A percentile compares a stretch with the other conserved stretches of the same genome.
Conservation (phyloP, 2,797 vertebrate genomes). For the Chloroceryle amazona region DNA sequence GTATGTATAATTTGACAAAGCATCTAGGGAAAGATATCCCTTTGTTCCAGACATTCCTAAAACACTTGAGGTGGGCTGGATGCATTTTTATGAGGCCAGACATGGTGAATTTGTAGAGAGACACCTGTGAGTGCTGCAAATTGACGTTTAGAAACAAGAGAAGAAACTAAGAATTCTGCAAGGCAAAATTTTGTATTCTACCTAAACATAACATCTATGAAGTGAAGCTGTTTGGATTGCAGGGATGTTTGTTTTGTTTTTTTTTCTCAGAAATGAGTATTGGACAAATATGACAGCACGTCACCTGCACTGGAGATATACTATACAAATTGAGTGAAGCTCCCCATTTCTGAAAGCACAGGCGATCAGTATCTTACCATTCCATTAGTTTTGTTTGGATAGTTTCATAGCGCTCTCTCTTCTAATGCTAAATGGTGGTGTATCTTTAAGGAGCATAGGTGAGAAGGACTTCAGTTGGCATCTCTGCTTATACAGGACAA, state of each 20-base stretch:
- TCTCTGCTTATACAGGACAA: neutral
- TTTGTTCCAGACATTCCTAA: neutral
- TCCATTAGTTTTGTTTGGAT: neutral
- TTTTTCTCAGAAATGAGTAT: neutral
- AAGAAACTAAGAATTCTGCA: neutral
- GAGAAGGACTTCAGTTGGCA: neutral
- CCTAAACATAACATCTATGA: neutral
- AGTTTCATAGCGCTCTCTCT: neutral
- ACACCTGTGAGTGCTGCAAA: neutral
- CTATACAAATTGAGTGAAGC: neutral
- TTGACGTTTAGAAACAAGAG: constrained; percentile 10
- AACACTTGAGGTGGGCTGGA: neutral
- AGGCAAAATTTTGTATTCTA: neutral
- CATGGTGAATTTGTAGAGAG: neutral
- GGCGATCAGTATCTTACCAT: neutral
- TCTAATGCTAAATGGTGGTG: neutral
- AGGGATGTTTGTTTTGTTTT: neutral
- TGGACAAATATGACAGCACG: fast-evolving
- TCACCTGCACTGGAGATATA: neutral
- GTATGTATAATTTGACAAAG: neutral
- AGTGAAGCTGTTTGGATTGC: neutral
- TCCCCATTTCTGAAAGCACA: neutral
- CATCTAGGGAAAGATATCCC: neutral
- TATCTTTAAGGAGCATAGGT: neutral
- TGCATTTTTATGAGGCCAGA: neutral